Evolutionary conservation across 2,797 vertebrate genomes (phyloP).

Genomic region (Melopsittacus undulatus): DNA sequence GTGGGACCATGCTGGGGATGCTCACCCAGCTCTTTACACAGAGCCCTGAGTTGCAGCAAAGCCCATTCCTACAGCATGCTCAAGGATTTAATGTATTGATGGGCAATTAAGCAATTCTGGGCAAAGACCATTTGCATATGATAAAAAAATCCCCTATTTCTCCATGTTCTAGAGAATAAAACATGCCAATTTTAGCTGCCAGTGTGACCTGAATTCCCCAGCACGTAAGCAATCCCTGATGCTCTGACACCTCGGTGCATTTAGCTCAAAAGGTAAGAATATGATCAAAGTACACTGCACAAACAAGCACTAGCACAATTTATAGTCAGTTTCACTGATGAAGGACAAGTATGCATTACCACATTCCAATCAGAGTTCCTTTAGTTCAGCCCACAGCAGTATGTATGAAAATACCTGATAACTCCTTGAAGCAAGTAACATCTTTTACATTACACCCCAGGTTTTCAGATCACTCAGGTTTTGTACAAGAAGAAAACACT

Average conservation of each 20-base stretch:
- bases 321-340: background rate
- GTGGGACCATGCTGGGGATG: rapidly evolving
- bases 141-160: background rate
- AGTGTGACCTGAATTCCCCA: background rate
- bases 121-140: background rate
- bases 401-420: background rate
- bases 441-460: background rate
- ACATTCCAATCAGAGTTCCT: background rate
- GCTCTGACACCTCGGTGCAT: background rate
- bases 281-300: background rate
- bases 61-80: background rate
- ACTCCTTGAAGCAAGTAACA: background rate
- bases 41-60: background rate
- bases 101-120: background rate
- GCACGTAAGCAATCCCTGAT: rapidly evolving
- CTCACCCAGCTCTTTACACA: background rate
- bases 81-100: rapidly evolving
- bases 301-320: background rate
- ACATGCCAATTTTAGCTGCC: background rate
- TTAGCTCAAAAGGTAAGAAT: background rate
- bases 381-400: background rate
- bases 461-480: background rate
- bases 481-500: background rate
- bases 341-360: background rate
- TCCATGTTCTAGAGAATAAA: background rate